phyloP scores from a whole-genome alignment of 2,797 vertebrate genomes.

The Lophotriccus pileatus region DNA sequence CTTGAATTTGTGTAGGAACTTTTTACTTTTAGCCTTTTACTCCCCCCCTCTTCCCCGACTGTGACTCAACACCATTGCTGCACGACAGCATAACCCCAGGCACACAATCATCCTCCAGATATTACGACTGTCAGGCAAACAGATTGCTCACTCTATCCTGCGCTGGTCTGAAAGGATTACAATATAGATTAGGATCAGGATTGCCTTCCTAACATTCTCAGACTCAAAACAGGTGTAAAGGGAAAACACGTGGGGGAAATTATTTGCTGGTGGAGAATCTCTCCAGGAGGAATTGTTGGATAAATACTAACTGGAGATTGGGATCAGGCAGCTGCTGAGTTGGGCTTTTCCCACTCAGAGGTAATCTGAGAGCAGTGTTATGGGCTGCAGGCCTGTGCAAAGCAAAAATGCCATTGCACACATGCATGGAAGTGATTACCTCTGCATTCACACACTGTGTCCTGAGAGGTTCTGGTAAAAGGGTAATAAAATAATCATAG shows the following conservation, averaged over 20 bases:
- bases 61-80: background rate
- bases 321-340: slow-evolving; percentile 22
- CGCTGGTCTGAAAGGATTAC: slow-evolving; percentile 6
- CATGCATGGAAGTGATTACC: background rate
- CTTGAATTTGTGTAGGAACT: background rate
- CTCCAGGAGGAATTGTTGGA: slow-evolving; percentile 9
- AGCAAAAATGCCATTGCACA: background rate
- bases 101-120: background rate
- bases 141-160: background rate
- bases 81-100: background rate
- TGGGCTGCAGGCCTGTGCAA: background rate
- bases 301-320: slow-evolving; percentile 26
- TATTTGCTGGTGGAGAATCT: background rate
- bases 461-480: background rate
- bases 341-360: background rate
- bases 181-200: slow-evolving; percentile 47
- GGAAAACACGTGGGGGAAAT: slow-evolving; percentile 21
- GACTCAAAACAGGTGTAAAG: slow-evolving; percentile 44
- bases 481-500: background rate
- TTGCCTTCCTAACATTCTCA: slow-evolving; percentile 8
- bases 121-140: background rate
- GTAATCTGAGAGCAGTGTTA: background rate
- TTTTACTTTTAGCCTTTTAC: slow-evolving; percentile 27
- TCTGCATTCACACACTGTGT: background rate
- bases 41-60: background rate